These are phyloP conservation scores for Rhopilema esculentum DNA, from an alignment of 30 jellyfish, hydroid and myxozoan genomes.

Conservation along the genomic window DNA sequence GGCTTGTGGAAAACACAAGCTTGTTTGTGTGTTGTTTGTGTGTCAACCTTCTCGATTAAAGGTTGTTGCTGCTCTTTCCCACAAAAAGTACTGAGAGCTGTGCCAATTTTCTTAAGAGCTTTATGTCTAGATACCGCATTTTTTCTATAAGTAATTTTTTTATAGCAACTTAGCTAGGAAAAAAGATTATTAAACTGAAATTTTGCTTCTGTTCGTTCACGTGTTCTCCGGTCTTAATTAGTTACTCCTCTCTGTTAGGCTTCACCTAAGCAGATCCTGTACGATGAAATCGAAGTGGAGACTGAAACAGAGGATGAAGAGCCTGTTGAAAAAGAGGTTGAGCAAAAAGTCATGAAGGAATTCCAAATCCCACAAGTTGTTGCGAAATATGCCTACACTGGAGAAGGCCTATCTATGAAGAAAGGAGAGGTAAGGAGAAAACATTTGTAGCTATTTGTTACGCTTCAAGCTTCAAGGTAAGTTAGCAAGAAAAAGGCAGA, in stretches of 20 bases:
- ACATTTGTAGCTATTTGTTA: neutral
- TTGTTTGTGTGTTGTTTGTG: too few relatives aligned
- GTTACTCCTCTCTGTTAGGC: neutral
- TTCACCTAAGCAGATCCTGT: conserved; percentile 6
- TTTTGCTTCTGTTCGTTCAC: too few relatives aligned
- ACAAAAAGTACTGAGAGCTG: too few relatives aligned
- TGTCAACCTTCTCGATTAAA: too few relatives aligned
- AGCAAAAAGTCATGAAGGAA: conserved; percentile 62
- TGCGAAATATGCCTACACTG: conserved; percentile 50
- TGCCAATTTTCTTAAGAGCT: too few relatives aligned
- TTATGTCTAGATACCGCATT: too few relatives aligned
- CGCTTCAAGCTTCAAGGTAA: too few relatives aligned
- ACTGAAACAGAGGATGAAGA: conserved; percentile 74
- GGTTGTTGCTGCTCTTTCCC: too few relatives aligned
- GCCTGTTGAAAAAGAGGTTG: conserved; percentile 55
- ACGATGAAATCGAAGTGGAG: conserved; percentile 65
- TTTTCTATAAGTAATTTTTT: too few relatives aligned
- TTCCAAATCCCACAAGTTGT: conserved; percentile 61
- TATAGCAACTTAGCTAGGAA: neutral
- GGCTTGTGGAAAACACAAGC: too few relatives aligned
- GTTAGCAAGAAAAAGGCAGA: too few relatives aligned
- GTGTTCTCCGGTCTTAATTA: neutral
- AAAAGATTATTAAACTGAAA: too few relatives aligned
- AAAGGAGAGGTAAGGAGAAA: conserved; percentile 59
- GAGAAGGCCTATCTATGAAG: conserved; percentile 69